phyloP scores from a whole-genome alignment of 2,888 invertebrate genomes.

The Melolontha melolontha region DNA sequence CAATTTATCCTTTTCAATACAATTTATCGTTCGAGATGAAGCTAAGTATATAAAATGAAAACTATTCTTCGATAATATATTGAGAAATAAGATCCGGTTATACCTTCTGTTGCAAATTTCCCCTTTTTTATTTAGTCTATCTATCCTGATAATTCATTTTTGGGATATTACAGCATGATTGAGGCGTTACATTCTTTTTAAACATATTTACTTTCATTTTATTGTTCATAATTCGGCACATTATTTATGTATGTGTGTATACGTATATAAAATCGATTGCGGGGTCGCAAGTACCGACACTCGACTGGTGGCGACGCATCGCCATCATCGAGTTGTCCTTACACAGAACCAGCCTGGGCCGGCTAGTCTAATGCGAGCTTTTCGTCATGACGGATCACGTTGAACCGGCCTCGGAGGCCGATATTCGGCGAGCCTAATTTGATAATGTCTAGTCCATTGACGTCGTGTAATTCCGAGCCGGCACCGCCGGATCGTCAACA shows the following conservation, averaged over 20 bases:
- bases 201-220: too few relatives aligned
- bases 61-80: too few relatives aligned
- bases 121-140: too few relatives aligned
- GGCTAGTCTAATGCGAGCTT: slow-evolving; percentile 36
- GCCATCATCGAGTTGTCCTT: slow-evolving; percentile 12
- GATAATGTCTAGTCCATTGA: slow-evolving; percentile 53
- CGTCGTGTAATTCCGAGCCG: slow-evolving; percentile 65
- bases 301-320: slow-evolving; percentile 34
- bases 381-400: slow-evolving; percentile 56
- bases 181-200: not conserved
- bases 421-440: slow-evolving; percentile 51
- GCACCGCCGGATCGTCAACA: slow-evolving; percentile 53
- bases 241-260: slow-evolving; percentile 13
- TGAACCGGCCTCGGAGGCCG: slow-evolving; percentile 57
- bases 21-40: too few relatives aligned
- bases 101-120: too few relatives aligned
- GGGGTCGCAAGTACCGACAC: slow-evolving; percentile 49
- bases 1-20: too few relatives aligned
- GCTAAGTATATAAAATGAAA: too few relatives aligned
- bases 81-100: too few relatives aligned
- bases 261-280: slow-evolving; percentile 31
- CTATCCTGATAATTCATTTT: too few relatives aligned
- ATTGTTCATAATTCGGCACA: too few relatives aligned
- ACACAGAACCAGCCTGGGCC: slow-evolving; percentile 24
- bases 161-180: not conserved